phyloP scores from a whole-genome alignment of 2,888 invertebrate genomes.

The Aphodius sticticus region DNA sequence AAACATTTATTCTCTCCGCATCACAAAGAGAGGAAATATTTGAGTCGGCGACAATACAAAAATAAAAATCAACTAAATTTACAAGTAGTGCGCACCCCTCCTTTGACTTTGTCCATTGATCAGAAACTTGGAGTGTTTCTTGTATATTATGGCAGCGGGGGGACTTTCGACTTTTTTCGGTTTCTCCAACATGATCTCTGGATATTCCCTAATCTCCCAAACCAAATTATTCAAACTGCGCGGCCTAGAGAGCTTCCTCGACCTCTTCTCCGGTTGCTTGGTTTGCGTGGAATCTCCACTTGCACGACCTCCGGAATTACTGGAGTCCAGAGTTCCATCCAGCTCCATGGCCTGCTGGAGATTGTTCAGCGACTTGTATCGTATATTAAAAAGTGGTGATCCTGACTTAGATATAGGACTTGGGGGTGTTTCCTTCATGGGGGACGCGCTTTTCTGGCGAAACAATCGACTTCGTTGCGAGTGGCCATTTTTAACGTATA shows the following conservation, averaged over 20 bases:
- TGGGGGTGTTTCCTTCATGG: constrained; percentile 74
- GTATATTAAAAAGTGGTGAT: constrained; percentile 79
- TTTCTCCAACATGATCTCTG: constrained; percentile 55
- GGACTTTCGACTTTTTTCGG: constrained; percentile 53
- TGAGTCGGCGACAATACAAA: constrained; percentile 26
- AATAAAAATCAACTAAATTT: constrained; percentile 42
- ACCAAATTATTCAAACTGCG: constrained; percentile 88
- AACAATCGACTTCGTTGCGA: constrained; percentile 72
- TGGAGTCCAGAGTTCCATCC: constrained; percentile 85
- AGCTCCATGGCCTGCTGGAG: constrained; percentile 76
- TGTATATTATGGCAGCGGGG: constrained; percentile 58
- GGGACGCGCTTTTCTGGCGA: constrained; percentile 76
- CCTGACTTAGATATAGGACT: constrained; percentile 74
- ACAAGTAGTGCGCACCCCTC: constrained; percentile 46
- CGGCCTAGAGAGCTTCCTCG: constrained; percentile 81
- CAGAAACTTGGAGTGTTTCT: constrained; percentile 43
- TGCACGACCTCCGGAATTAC: constrained; percentile 86
- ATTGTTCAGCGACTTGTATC: constrained; percentile 75
- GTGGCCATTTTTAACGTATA: constrained; percentile 81
- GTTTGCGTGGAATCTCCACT: constrained; percentile 82
- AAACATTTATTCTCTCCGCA: constrained; percentile 30
- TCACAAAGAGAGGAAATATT: constrained; percentile 26
- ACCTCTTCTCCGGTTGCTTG: constrained; percentile 84
- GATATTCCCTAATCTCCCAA: constrained; percentile 70
- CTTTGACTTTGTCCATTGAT: constrained; percentile 44